Evolutionary conservation across 2,888 invertebrate genomes (phyloP), one percentile per base, ranked within the genome.

Genomic region (Baccha elongata): DNA sequence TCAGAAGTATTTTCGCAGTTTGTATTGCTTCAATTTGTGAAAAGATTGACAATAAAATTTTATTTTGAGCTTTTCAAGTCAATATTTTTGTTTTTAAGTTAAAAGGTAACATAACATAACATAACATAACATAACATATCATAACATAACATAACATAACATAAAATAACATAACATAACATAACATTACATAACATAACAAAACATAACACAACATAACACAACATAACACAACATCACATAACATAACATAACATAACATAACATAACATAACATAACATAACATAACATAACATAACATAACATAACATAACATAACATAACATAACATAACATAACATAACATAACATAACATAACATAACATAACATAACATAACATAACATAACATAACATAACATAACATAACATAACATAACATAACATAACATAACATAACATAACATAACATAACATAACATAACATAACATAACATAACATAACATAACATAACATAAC

Each of bases 381-480:
- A 35, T 35, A 35, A 35, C 44, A 44, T 44, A 44, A 19, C 44
- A 21, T 44, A 44, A 21, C 19, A 19, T 44, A 44, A 21, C 44
- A 21, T 44, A 44, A 44, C 44, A 44, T 35, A 35, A 35, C 35
- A 35, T 35, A 35, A 35, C 35, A 35, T 35, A 35, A 35, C 35
- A 35, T 35, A 35, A 35, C 35, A 35, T 35, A 35, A 35, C 35
- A 35, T 35, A 35, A 35, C 35, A 35, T 35, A 35, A 35, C 35
- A 35, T 35, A 35, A 35, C 35, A 35, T 35, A 35, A 35, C 35
- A 35, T 35, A 35, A 35, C 35, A 35, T 35, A 35, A 35, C 35
- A 35, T 35, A 35, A 35, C 35, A 35, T 35, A 35, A 35, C 35
- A 35, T 35, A 35, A 35, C 35, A 35, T 35, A 35, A 35, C 35